Evolutionary conservation across 2,797 vertebrate genomes (phyloP), one percentile per base, ranked within the genome.

Genomic region (Aldrovandia affinis): DNA sequence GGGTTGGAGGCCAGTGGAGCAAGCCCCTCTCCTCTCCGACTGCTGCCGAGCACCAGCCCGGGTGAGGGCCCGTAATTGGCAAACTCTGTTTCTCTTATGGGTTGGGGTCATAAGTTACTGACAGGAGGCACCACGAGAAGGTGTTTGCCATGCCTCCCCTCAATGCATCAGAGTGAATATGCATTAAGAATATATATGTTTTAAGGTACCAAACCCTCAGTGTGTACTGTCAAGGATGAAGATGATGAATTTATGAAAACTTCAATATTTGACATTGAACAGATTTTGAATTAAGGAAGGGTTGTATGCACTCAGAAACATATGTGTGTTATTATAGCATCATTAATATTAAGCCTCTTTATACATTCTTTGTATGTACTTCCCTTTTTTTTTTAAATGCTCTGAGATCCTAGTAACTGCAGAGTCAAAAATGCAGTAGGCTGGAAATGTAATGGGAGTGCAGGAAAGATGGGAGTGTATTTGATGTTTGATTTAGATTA

Each of bases 211-310:
- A 42, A n/a, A 36, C 61, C 33, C 79, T 30, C 36, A 9, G 33
- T 57, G 7, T 33, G 14, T 65, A 25, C 39, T 81, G 54, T 63
- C 54, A 61, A 5, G 59, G n/a, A 42, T 59, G 55, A 63, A 36
- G 52, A 75, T 81, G 4, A 47, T 44, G 30, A 80, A 36, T 81
- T 81, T 81, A 81, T 54, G 25, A 63, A 83, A 79, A 20, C 15
- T 10, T 55, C 42, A 81, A 28, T 44, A 80, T 50, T 33, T 36
- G 52, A 80, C 54, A 52, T 25, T 20, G 10, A 59, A 59, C 28
- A 39, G 1, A 39, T 25, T 0, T 81, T 81, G 28, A 54, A 52
- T 79, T 18, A 55, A 52, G 52, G 55, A 30, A 30, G 30, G 3
- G 52, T 18, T 12, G 25, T 9, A 25, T 2, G 44, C 28, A 30